Conservation (phyloP, 2,113 vertebrate genomes). For the Microcebus tavaratra region DNA sequence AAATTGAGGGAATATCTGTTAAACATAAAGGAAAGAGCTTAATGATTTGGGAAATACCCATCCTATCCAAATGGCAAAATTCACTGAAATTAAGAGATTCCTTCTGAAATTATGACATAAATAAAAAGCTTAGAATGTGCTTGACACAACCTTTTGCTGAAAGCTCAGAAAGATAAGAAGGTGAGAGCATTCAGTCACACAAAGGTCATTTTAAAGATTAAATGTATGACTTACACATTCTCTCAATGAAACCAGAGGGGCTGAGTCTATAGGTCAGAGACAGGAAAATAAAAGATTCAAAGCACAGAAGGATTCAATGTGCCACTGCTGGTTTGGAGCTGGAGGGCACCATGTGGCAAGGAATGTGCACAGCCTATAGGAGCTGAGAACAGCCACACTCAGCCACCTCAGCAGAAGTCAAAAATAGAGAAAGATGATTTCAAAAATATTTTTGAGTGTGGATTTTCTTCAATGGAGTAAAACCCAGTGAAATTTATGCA, state of each 20-base stretch:
- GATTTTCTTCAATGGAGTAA: background rate
- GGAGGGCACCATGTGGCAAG: background rate
- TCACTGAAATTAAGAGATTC: background rate
- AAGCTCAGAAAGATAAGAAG: background rate
- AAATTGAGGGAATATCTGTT: background rate
- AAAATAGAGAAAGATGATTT: background rate
- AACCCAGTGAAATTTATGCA: background rate
- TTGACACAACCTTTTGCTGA: background rate
- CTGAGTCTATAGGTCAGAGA: background rate
- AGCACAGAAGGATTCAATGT: background rate
- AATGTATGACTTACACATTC: background rate
- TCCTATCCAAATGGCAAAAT: background rate
- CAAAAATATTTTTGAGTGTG: background rate
- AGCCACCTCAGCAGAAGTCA: background rate
- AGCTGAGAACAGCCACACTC: background rate
- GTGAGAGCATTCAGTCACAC: background rate
- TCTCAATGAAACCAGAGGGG: background rate
- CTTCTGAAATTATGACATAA: background rate
- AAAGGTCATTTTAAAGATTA: background rate
- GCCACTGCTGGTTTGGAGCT: background rate
- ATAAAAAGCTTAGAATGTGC: background rate
- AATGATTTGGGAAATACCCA: background rate
- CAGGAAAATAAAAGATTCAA: background rate
- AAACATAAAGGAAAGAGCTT: background rate
- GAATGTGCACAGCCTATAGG: background rate